Evolutionary conservation across 2,113 vertebrate genomes (phyloP), one percentile per base, ranked within the genome.

Genomic region (Pimephales promelas): DNA sequence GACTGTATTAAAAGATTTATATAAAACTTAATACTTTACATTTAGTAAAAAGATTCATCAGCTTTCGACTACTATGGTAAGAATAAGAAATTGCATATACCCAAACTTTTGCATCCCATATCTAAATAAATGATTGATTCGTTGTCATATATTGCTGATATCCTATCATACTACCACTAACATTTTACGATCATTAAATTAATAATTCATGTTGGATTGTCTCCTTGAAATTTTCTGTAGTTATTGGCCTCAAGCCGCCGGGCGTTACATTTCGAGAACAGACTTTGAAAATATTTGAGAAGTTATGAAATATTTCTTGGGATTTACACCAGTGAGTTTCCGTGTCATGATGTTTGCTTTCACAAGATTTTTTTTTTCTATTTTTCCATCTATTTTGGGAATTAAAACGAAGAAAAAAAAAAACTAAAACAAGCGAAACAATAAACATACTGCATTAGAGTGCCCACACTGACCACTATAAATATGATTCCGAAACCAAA

Each of bases 261-360:
- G 14, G 68, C 85, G 79, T 82, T 47, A 91, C 85, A 84, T 86
- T 61, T 83, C 83, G 84, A 84, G 83, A 83, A 72, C 82, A 83
- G 59, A 87, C 75, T 76, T 83, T 79, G 82, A 72, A 80, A 73
- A 90, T 88, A 62, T 71, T 61, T 22, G 56, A 13, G 82, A 88
- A 84, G 47, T n/a, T 87, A 87, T 83, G 71, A 86, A 82, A 68
- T 62, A 79, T 83, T 88, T 88, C 71, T 89, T 95, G 93, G 95
- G 95, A 95, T 92, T 95, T 90, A 93, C 96, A 96, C 96, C 93
- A 93, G 92, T 94, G 94, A 93, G 95, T 96, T 96, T 95, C 95
- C 97, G 95, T 95, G 96, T 96, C 94, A 94, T 95, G 96, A 95
- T 95, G 96, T 95, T 97, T 94, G 94, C 90, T 78, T 88, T 90